Evolutionary conservation across 2,113 vertebrate species (phyloP).

Genomic region (Phoxinus phoxinus): DNA sequence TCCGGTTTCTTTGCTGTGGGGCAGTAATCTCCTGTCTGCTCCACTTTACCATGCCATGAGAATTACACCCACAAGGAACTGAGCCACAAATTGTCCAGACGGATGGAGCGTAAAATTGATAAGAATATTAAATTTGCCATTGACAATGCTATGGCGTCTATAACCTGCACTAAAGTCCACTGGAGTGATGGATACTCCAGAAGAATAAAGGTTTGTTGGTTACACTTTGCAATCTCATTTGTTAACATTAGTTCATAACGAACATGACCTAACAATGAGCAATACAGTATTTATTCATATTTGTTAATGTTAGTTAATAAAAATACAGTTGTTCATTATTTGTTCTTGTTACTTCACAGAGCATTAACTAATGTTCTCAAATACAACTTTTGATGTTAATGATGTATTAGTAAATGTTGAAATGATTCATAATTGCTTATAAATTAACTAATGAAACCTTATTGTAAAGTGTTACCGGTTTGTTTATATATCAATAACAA

Average conservation of each 20-base stretch:
- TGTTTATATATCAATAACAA: background rate
- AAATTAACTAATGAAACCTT: no score
- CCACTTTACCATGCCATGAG: slow-evolving; percentile 45
- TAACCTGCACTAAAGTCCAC: background rate
- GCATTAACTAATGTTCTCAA: no score
- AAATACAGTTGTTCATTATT: no score
- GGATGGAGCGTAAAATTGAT: slow-evolving; percentile 62
- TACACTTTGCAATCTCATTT: no score
- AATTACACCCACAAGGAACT: slow-evolving; percentile 53
- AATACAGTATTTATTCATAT: no score
- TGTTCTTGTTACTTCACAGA: no score
- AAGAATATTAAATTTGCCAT: slow-evolving; percentile 53
- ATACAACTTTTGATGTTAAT: no score
- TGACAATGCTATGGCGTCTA: background rate
- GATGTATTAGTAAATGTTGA: no score
- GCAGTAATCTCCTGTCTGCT: slow-evolving; percentile 51
- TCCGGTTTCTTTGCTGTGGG: slow-evolving; percentile 55
- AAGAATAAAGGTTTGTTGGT: background rate
- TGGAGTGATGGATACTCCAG: background rate
- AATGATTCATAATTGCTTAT: no score
- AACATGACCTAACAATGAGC: no score
- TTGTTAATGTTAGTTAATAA: no score
- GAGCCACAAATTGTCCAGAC: slow-evolving; percentile 70
- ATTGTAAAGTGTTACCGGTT: background rate
- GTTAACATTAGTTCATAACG: no score